These are phyloP conservation scores for Callorhinus ursinus DNA, from an alignment of 2,113 vertebrate genomes.

Conservation along the genomic window DNA sequence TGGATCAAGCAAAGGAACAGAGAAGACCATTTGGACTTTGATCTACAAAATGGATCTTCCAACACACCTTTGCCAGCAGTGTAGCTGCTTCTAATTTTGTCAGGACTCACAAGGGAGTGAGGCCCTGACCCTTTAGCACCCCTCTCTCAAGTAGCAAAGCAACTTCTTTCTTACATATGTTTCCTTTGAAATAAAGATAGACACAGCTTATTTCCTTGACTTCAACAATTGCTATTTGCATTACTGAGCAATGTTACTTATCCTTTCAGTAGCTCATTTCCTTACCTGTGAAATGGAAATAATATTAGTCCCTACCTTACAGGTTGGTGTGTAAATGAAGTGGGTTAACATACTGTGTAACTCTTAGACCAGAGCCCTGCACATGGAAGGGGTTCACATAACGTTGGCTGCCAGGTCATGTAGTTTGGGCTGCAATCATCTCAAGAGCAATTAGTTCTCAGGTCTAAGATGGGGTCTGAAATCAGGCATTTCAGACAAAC, in stretches of 20 bases:
- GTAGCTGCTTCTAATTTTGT: background rate
- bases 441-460: background rate
- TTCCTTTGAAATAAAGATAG: background rate
- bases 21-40: background rate
- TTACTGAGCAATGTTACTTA: background rate
- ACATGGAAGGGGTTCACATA: background rate
- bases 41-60: background rate
- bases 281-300: background rate
- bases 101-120: too few relatives aligned
- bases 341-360: background rate
- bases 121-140: background rate
- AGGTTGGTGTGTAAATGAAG: background rate
- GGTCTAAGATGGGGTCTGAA: background rate
- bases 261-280: background rate
- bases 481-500: background rate
- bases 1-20: background rate
- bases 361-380: background rate
- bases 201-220: background rate
- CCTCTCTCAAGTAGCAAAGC: background rate
- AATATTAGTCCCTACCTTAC: background rate
- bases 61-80: background rate
- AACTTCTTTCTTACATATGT: background rate
- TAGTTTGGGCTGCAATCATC: background rate
- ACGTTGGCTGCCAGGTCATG: background rate
- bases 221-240: background rate